Base-by-base conservation (phyloP, 2,888 invertebrate genomes). In the Cataglyphis altisquamis region DNA sequence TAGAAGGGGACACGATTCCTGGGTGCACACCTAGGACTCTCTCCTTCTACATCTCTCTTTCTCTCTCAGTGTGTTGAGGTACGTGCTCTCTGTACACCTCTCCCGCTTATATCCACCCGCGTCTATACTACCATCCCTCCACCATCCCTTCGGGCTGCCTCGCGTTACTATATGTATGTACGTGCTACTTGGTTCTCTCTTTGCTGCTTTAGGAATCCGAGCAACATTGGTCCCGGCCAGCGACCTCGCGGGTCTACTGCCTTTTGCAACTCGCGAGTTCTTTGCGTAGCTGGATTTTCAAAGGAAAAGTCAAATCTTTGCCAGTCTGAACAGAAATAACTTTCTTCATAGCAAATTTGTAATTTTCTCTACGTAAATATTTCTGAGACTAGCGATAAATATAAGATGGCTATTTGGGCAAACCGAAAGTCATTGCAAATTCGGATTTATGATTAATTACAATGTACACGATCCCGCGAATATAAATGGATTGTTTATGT, bases 1-100 rank as follows among this genome's bases (percentile, higher is more conserved):
- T 82, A 87, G 90, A 87, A 86, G 89, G 91, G 88, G 86, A 84
- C 84, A 77, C 82, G 83, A 80, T 86, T 89, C 84, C 91, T 81
- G 80, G 90, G 86, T 89, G 88, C 91, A 91, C 88, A 88, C 85
- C 86, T 73, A 80, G 82, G 73, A 72, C 62, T 72, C 78, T 77
- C 75, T 77, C 68, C 21, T 41, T 66, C 64, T 21, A 41, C 25
- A 41, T 41, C 64, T 75, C 80, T 81, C 85, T 55, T 21, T 73
- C 62, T 73, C 60, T 60, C 82, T 73, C 86, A 86, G 86, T 87
- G 83, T 88, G 85, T 86, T 86, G 87, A 84, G 87, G 73, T 87
- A 90, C 86, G 90, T 89, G 86, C 87, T 73, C 86, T 73, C 82
- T 82, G 86, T 86, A 87, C 88, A 84, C 82, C 70, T 62, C 45